Evolutionary conservation across 2,888 invertebrate species (phyloP), one percentile per base, ranked within the genome.

Genomic region (Acronicta aceris): DNA sequence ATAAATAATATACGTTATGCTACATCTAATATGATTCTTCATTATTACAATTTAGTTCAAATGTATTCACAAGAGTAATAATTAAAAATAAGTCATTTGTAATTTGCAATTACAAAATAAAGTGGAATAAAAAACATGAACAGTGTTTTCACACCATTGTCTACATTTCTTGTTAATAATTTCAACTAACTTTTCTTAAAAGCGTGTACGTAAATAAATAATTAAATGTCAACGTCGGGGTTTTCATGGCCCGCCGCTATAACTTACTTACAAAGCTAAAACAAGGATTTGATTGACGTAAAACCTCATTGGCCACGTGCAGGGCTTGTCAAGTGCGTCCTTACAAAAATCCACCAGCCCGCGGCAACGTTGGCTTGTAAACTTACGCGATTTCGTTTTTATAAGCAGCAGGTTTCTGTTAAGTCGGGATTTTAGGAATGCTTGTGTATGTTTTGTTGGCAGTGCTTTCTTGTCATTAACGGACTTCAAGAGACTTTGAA

Each of bases 251-350:
- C 62, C 40, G 5, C 12, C 15, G 25, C 56, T 51, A 66, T 65
- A 66, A 74, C 68, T 74, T 64, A 62, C 74, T 76, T 51, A 59
- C 61, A 65, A 71, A 58, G 71, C 76, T 66, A 77, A 79, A 74
- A 67, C 76, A 69, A 75, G 68, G 65, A 75, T 83, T 82, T 84
- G 85, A 84, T 83, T 82, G 85, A 81, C 83, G 78, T 75, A 65
- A 60, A 57, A 70, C 78, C 81, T 81, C 81, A 80, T 70, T 65
- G 78, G 71, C 74, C 71, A 76, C 81, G 84, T 82, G 81, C 81
- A 69, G 58, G 56, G 81, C 71, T 73, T 84, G 62, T 69, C 78
- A 79, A 83, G 77, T 69, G 67, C 42, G 58, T 58, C 61, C 55
- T 53, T 40, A 58, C 68, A 68, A 61, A 56, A 63, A 74, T 55